Evolutionary conservation across 2,888 invertebrate species (phyloP).

Genomic region (Zelleria hepariella): DNA sequence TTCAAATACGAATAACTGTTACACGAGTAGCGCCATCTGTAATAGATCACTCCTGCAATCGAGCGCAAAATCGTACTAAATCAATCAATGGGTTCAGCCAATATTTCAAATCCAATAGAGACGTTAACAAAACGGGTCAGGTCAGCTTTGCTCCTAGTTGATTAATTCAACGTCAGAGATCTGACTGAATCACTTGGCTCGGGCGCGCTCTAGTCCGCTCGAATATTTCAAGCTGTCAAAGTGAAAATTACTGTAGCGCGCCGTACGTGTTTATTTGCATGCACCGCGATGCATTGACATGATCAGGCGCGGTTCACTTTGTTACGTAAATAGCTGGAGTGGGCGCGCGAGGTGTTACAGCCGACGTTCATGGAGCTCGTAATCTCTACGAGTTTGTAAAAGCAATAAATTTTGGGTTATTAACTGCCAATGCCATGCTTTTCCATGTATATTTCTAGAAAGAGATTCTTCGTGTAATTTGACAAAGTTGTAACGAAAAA

Average conservation of each 20-base stretch:
- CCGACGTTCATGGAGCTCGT: background rate
- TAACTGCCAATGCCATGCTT: no score
- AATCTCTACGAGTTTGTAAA: background rate
- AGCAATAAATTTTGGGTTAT: background rate
- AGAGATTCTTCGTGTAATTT: background rate
- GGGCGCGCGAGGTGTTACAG: constrained; percentile 12
- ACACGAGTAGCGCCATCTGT: no score
- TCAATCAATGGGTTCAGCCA: background rate
- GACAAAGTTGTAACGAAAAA: background rate
- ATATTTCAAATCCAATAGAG: background rate
- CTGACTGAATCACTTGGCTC: background rate
- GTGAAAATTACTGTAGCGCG: constrained; percentile 25
- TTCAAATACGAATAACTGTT: no score
- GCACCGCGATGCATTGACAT: constrained; percentile 24
- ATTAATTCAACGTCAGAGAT: constrained; percentile 2
- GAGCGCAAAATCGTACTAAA: background rate
- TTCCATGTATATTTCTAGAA: background rate
- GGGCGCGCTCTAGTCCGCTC: constrained; percentile 20
- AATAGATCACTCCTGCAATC: no score
- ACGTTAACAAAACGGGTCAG: background rate
- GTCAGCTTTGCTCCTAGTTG: background rate
- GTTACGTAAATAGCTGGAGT: constrained; percentile 28
- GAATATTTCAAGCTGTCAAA: constrained; percentile 40
- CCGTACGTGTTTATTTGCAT: constrained; percentile 15
- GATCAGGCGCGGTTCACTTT: constrained; percentile 17